phyloP scores from a whole-genome alignment of 1,140 invertebrate species.

The Fopius arisanus region DNA sequence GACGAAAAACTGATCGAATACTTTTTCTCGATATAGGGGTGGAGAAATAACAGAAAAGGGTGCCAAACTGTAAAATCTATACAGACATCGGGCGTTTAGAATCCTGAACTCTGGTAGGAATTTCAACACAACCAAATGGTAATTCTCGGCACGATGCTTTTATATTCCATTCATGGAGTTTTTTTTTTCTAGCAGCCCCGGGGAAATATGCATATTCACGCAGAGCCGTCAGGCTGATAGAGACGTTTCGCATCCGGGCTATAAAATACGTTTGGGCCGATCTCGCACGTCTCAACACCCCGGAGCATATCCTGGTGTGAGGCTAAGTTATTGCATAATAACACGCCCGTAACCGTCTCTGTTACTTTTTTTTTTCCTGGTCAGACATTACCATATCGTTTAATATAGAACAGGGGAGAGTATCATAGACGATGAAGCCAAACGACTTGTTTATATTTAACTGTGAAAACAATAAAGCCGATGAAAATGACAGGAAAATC shows the following conservation, averaged over 20 bases:
- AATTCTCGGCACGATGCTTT: background rate
- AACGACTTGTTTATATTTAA: background rate
- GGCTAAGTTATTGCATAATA: conserved; percentile 64
- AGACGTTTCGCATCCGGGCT: conserved; percentile 50
- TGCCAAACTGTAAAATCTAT: too few species aligned
- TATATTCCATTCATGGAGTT: conserved; percentile 43
- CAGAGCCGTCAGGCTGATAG: conserved; percentile 48
- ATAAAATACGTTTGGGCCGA: conserved; percentile 56
- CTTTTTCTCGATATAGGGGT: too few species aligned
- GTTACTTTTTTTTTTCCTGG: conserved; percentile 39
- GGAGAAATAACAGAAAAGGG: too few species aligned
- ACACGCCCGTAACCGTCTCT: conserved; percentile 53
- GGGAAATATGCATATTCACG: conserved; percentile 46
- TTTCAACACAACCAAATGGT: background rate
- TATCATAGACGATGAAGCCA: background rate
- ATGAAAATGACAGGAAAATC: too few species aligned
- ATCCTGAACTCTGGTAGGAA: too few species aligned
- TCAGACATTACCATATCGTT: conserved; percentile 58
- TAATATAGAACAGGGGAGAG: conserved; percentile 52
- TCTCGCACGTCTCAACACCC: conserved; percentile 29
- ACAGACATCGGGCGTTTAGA: too few species aligned
- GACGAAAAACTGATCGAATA: too few species aligned
- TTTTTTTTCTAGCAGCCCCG: conserved; percentile 25
- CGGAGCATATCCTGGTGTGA: conserved; percentile 1
- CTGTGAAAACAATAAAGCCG: too few species aligned